phyloP scores from a whole-genome alignment of 53 echinoderm and acorn worm genomes.

The Holothuria scabra region DNA sequence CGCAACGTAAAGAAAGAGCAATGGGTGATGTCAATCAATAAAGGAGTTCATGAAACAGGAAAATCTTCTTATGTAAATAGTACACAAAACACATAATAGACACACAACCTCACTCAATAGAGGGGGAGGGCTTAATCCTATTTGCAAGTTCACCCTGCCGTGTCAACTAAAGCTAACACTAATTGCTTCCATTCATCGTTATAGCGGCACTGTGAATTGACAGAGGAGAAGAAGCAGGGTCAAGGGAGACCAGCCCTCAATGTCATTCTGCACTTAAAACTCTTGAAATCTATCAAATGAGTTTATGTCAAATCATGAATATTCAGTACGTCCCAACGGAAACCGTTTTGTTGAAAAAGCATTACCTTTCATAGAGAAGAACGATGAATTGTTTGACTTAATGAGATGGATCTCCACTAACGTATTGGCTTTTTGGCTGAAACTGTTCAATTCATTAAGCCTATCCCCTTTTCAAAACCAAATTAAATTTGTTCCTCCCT shows the following conservation, averaged over 20 bases:
- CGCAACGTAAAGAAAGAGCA: background rate
- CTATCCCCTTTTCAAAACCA: background rate
- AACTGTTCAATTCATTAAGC: background rate
- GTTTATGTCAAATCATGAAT: background rate
- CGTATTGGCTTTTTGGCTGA: background rate
- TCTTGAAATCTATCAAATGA: too few species aligned
- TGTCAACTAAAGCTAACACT: conserved; percentile 16
- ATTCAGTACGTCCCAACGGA: background rate
- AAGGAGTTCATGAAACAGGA: too few species aligned
- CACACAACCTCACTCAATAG: background rate
- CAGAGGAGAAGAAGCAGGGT: conserved; percentile 17
- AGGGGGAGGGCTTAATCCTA: conserved; percentile 26
- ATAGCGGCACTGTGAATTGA: background rate
- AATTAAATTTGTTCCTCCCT: background rate
- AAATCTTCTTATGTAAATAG: background rate
- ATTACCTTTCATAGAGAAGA: too few species aligned
- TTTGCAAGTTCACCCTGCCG: background rate
- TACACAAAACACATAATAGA: background rate
- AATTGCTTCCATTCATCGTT: conserved; percentile 30
- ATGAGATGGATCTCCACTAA: too few species aligned
- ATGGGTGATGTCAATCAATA: background rate
- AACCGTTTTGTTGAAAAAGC: background rate
- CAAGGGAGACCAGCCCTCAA: background rate
- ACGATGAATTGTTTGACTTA: too few species aligned
- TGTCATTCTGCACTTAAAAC: background rate